Evolutionary conservation across 2,797 vertebrate genomes (phyloP), one percentile per base, ranked within the genome.

Genomic region (Sebastes taczanowskii): DNA sequence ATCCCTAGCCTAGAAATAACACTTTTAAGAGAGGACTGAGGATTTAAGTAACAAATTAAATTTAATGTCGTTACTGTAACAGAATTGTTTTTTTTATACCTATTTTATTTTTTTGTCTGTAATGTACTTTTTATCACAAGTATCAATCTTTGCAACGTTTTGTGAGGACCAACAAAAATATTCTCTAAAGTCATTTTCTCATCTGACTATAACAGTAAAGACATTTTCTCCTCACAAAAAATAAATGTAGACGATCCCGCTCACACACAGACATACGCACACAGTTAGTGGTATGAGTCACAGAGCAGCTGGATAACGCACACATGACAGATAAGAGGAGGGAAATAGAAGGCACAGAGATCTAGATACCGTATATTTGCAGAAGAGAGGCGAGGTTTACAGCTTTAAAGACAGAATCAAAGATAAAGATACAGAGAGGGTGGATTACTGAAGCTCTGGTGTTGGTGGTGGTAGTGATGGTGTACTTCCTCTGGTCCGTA

Each of bases 231-330:
- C 32, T 27, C 29, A 46, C n/a, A 60, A 29, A 71, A 42, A 20
- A 58, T 30, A 29, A 27, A 58, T 62, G 32, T 27, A 59, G 4
- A 30, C 4, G 11, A 52, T 30, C 1, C 49, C 27, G 34, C 46
- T 56, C 11, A 61, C 11, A 63, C n/a, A 35, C n/a, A 56, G 2
- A 20, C 3, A 27, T 32, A 52, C 5, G 2, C 49, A 32, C 60
- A 71, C 67, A 60, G 32, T 23, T 14, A 32, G 25, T 6, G 52
- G 64, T 34, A 22, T 76, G 69, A 83, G 71, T 85, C 72, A 71
- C 25, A 4, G 23, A 65, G 66, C 78, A 77, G 73, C 38, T 62
- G 74, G 63, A 25, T 61, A 65, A 46, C 1, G 13, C 27, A 60
- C 18, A 65, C n/a, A 71, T 20, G 65, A 69, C 38, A 64, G 58